These are phyloP conservation scores for Vicugna pacos DNA, from an alignment of 2,113 vertebrate genomes.

Conservation along the genomic window DNA sequence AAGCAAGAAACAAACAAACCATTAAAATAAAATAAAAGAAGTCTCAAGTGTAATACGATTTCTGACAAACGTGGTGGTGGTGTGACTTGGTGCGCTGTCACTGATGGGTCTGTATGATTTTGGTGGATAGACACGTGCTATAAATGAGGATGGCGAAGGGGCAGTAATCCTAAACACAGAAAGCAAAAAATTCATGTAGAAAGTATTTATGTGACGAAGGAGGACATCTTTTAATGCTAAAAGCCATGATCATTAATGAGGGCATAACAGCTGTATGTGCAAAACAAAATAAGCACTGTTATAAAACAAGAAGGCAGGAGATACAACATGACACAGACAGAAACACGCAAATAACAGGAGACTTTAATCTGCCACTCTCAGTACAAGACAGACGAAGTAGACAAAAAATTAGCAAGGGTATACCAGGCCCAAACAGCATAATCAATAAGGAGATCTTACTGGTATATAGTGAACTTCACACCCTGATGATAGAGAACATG, in stretches of 20 bases:
- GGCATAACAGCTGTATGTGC: neutral
- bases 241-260: neutral
- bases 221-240: neutral
- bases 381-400: neutral
- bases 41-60: neutral
- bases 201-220: neutral
- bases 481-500: neutral
- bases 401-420: neutral
- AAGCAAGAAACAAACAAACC: neutral
- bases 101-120: neutral
- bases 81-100: neutral
- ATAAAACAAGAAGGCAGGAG: neutral
- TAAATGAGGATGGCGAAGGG: neutral
- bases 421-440: neutral
- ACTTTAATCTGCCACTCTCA: neutral
- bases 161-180: neutral
- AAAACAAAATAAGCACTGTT: neutral
- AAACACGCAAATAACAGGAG: neutral
- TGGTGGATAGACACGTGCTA: neutral
- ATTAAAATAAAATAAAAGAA: neutral
- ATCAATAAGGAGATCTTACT: neutral
- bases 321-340: neutral
- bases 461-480: neutral
- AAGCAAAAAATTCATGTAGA: neutral
- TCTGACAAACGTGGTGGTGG: neutral